These are phyloP conservation scores for Lasioglossum marginatum DNA, from an alignment of 2,888 invertebrate genomes.

Conservation along the genomic window DNA sequence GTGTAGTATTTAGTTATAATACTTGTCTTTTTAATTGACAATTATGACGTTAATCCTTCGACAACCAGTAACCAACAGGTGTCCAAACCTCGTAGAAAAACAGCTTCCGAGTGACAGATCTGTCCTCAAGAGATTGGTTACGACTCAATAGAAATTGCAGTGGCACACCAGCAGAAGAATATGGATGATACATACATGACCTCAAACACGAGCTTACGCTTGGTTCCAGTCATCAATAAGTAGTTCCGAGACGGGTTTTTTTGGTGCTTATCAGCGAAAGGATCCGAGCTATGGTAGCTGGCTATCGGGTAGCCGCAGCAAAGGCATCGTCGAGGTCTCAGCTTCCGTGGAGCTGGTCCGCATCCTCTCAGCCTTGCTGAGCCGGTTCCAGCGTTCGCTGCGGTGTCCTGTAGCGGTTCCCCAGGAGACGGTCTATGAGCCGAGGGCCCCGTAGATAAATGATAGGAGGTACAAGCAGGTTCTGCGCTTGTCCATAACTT, in stretches of 20 bases:
- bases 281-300: neutral
- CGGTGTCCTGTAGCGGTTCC: conserved; percentile 19
- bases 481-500: conserved; percentile 32
- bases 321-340: neutral
- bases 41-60: neutral
- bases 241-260: neutral
- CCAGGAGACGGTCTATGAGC: conserved; percentile 16
- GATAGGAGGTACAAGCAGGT: conserved; percentile 36
- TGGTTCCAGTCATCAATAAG: neutral
- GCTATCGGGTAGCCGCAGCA: neutral
- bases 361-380: neutral
- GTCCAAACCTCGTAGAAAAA: neutral
- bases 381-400: neutral
- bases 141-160: neutral
- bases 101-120: neutral
- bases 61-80: neutral
- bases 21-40: neutral
- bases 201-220: no score
- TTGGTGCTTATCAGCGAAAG: neutral
- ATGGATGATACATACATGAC: no score
- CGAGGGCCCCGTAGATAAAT: conserved; percentile 38
- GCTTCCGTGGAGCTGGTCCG: neutral
- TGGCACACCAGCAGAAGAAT: neutral
- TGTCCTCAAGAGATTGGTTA: neutral
- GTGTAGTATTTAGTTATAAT: no score